Conservation (phyloP, 1,140 invertebrate genomes). For the Diorhabda elongata region DNA sequence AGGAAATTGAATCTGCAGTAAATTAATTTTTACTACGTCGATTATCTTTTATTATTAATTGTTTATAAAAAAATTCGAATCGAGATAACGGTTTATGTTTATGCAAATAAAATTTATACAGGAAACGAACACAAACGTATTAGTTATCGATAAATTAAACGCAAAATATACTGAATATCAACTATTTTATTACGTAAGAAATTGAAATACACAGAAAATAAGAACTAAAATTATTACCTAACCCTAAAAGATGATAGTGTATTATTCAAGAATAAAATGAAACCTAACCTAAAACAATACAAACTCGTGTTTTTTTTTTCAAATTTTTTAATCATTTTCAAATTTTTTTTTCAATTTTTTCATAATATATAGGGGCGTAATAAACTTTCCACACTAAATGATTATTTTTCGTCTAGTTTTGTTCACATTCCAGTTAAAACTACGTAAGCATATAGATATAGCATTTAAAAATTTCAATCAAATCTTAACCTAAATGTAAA, state of each 20-base stretch:
- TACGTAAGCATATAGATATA: background rate
- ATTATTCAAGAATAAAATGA: background rate
- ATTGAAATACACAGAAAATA: background rate
- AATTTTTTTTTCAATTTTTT: background rate
- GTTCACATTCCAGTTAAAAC: background rate
- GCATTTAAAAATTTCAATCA: too few species aligned
- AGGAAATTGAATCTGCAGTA: too few species aligned
- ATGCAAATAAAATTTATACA: too few species aligned
- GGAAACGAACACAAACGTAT: too few species aligned
- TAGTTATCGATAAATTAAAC: too few species aligned
- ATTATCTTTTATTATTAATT: too few species aligned
- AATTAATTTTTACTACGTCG: too few species aligned
- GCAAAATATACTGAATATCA: background rate
- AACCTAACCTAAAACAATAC: background rate
- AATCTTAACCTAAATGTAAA: too few species aligned
- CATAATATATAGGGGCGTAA: background rate
- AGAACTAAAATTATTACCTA: background rate
- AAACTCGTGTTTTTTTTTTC: background rate
- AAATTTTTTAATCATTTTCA: background rate
- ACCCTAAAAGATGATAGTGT: background rate
- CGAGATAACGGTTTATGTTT: too few species aligned
- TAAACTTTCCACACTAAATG: conserved; percentile 1
- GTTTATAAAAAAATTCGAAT: too few species aligned
- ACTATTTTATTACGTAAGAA: conserved; percentile 1
- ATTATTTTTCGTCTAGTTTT: background rate